Percentiles rank a stretch among this genome's conserved stretches.
Evolutionary conservation across 2,797 vertebrate genomes (phyloP).

Genomic region (Pantherophis alleghaniensis): DNA sequence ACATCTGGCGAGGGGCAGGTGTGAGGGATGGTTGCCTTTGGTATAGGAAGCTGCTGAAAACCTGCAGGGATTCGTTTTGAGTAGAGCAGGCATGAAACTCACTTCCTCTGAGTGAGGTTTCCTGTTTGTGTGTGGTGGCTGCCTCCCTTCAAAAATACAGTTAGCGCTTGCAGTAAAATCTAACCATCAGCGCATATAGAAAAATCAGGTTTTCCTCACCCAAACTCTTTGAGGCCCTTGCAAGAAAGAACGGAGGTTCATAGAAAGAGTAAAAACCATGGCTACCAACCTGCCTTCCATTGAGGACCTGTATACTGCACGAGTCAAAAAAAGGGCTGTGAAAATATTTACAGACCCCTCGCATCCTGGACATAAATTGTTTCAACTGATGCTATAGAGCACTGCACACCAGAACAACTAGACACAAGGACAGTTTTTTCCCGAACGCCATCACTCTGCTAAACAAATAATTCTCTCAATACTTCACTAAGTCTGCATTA

Average conservation of each 20-base stretch:
- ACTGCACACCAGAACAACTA: no score
- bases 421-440: no score
- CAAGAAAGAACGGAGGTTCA: not conserved
- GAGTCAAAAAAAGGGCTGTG: no score
- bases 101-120: not conserved
- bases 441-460: no score
- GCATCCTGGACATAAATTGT: no score
- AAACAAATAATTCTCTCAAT: no score
- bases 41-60: not conserved
- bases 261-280: not conserved
- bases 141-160: not conserved
- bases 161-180: not conserved
- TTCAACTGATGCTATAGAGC: no score
- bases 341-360: no score
- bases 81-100: not conserved
- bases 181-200: not conserved
- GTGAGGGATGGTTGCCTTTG: not conserved
- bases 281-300: no score
- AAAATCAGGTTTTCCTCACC: not conserved
- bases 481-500: no score
- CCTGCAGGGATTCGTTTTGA: not conserved
- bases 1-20: not conserved
- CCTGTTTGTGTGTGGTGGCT: rapidly evolving
- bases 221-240: not conserved
- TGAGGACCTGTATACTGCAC: no score